Base-by-base conservation (phyloP, 2,113 vertebrate genomes). In the Eptesicus fuscus region DNA sequence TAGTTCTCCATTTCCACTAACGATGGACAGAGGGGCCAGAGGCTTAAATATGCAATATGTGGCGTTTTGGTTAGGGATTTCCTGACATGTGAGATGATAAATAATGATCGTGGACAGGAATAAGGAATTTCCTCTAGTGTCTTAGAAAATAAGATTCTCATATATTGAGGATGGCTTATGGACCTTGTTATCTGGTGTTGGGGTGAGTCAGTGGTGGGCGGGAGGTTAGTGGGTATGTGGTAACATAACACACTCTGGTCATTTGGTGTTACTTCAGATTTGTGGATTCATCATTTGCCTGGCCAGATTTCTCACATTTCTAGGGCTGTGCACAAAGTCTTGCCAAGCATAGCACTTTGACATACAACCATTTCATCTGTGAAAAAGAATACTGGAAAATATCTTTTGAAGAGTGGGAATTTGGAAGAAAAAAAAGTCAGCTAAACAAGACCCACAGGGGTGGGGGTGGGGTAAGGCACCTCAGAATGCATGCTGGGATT, bases 401-500 rank as follows among this genome's bases (percentile, higher is more conserved):
- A 92, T 56, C 71, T 95, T 95, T 42, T 92, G 90, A 95, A 91
- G 74, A 96, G 82, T 59, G 14, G 93, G 37, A 91, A 91, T 91
- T 84, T 95, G 76, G 85, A 88, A 91, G 61, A 80, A 96, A 92
- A 92, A 88, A 92, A 87, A 79, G 74, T 93, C 78, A 88, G 65
- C 74, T 77, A 90, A 95, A 88, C 25, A 96, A 93, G 96, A 94
- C 70, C 91, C 96, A 98, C 85, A 76, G 53, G 63, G 51, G 40
- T 87, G 53, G 80, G 93, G 95, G 86, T 47, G 40, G 83, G 97
- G 90, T 85, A 37, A 83, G 61, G 73, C 95, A 96, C 42, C 92
- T 96, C 90, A 0, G 59, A 96, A 92, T 82, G 95, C 97, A 96
- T 96, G 84, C 97, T 96, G 94, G 97, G 89, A 97, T 97, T 96